phyloP scores from a whole-genome alignment of 2,888 invertebrate genomes.

The Sturmia bella region DNA sequence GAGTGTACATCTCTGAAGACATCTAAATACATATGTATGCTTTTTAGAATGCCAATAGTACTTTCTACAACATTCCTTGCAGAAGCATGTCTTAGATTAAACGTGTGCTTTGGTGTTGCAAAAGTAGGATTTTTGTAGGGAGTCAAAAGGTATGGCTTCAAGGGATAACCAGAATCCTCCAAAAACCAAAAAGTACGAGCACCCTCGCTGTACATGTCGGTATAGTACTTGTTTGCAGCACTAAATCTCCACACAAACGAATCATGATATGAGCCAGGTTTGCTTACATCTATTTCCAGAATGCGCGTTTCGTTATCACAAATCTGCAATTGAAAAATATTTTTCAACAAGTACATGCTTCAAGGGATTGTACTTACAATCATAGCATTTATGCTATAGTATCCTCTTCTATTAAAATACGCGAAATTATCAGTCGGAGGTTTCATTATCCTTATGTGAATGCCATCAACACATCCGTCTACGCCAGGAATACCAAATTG shows the following conservation, averaged over 20 bases:
- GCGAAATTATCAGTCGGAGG: too few relatives aligned
- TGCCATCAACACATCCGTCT: constrained; percentile 10
- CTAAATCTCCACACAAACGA: neutral
- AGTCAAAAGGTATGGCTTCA: neutral
- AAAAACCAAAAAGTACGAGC: neutral
- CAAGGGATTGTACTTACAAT: neutral
- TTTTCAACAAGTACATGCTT: constrained; percentile 29
- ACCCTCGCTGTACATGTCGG: neutral
- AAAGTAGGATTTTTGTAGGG: neutral
- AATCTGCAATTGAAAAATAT: too few relatives aligned
- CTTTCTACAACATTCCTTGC: constrained; percentile 25
- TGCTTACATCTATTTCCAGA: neutral
- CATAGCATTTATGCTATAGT: too few relatives aligned
- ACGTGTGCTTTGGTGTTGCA: too few relatives aligned
- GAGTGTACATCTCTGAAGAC: constrained; percentile 9
- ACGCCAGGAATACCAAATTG: constrained; percentile 13
- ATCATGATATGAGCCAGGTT: neutral
- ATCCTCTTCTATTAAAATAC: too few relatives aligned
- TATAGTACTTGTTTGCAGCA: neutral
- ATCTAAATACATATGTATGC: too few relatives aligned
- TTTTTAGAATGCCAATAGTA: constrained; percentile 20
- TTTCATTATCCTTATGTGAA: too few relatives aligned
- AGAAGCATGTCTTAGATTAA: constrained; percentile 1
- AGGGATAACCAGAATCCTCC: neutral
- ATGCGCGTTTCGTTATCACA: too few relatives aligned